Conservation (phyloP, 2,113 vertebrate species). For the Calidris pygmaea region DNA sequence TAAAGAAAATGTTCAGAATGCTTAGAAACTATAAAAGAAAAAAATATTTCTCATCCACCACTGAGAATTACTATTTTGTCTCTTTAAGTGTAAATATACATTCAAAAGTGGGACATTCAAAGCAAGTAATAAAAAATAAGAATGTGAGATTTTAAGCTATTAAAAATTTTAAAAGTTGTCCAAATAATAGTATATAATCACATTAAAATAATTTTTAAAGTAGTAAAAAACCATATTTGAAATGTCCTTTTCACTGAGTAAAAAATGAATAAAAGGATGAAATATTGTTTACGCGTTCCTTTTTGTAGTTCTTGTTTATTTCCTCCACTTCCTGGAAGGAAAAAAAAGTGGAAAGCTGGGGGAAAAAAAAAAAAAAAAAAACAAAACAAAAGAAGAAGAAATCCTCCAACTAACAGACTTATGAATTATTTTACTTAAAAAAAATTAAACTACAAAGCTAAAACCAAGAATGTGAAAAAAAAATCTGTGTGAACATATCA, state of each 20-base stretch:
- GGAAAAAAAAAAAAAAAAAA: not conserved
- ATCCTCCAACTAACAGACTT: not conserved
- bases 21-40: not conserved
- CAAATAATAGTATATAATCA: not conserved
- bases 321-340: not conserved
- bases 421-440: not conserved
- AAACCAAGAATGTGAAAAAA: not conserved
- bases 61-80: rapidly evolving
- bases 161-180: not conserved
- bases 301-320: not conserved
- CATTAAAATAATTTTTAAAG: not conserved
- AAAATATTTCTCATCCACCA: rapidly evolving
- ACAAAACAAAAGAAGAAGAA: not conserved
- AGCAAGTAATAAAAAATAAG: not conserved
- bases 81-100: not conserved
- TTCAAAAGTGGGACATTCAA: not conserved
- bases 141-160: not conserved
- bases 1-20: not conserved
- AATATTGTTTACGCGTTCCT: not conserved
- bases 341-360: not conserved
- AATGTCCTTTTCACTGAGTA: not conserved
- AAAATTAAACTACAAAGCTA: not conserved
- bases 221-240: not conserved
- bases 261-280: not conserved
- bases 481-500: not conserved